Base-by-base conservation (phyloP, 2,888 invertebrate genomes). In the Cordylochernes scorpioides region DNA sequence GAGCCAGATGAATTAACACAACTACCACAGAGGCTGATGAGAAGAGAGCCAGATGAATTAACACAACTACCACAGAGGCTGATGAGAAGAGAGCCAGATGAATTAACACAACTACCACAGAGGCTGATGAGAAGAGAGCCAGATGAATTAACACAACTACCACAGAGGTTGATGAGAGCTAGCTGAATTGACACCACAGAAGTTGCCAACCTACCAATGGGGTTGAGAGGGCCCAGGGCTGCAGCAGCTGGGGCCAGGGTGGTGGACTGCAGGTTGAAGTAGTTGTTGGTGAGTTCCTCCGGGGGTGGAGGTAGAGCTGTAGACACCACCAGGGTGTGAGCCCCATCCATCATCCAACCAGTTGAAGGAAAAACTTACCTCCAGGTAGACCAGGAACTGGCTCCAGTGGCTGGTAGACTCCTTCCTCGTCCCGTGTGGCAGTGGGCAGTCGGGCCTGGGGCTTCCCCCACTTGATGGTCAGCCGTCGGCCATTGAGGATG, bases 401-500 rank as follows among this genome's bases (percentile, higher is more conserved):
- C 45, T 73, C 71, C 30, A 69, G 39, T 15, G 41, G 38, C 36
- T 34, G 41, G n/a, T n/a, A n/a, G n/a, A n/a, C n/a, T 2, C 34
- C 32, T 26, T 32, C 40, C 17, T 39, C 34, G 8, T 29, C 42
- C 13, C 40, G 37, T 5, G 36, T 33, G 3, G 59, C 58, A 35
- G 65, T 63, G 9, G 31, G 22, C 15, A 28, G 12, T 26, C 68
- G 60, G 2, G 71, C 86, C 57, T 91, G 91, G 0, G 88, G 84
- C 45, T 82, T 70, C 1, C 94, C 94, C 97, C 97, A 97, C 49
- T 94, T 86, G 39, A 97, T 86, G n/a, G 82, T 82, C 2, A 94
- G 61, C 27, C 88, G 63, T 39, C 84, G 65, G 0, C 82, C 82
- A 18, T 74, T 73, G 17, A 71, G 51, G 33, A 71, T 68, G 17